Evolutionary conservation across 1,140 invertebrate species (phyloP).

Genomic region (Bicyclus anynana): DNA sequence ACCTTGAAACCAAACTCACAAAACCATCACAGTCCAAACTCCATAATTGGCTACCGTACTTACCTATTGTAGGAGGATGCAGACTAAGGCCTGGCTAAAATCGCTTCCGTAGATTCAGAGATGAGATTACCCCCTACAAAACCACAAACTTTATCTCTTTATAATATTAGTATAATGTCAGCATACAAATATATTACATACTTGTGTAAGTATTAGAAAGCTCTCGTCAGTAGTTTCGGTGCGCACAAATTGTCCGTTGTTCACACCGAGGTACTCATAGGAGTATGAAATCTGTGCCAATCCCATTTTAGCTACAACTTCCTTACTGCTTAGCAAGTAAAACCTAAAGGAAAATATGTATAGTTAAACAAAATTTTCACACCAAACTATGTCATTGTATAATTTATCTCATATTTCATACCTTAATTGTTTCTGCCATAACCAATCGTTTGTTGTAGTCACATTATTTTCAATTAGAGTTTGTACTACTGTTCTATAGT

Average conservation of each 20-base stretch:
- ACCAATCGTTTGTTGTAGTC: conserved; percentile 86
- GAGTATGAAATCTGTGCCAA: conserved; percentile 96
- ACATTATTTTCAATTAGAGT: conserved; percentile 84
- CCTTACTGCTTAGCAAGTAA: conserved; percentile 77
- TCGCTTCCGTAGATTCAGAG: no score
- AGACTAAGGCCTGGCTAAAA: no score
- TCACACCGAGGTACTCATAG: conserved; percentile 97
- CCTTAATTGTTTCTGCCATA: conserved; percentile 97
- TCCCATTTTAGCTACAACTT: conserved; percentile 85
- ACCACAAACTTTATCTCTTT: no score
- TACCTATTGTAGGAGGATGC: no score
- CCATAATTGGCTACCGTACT: no score
- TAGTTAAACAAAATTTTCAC: no score
- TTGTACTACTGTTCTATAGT: conserved; percentile 91
- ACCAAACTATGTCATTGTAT: neutral
- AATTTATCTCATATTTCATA: conserved; percentile 63
- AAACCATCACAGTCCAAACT: no score
- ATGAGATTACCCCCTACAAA: no score
- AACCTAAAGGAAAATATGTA: conserved; percentile 65
- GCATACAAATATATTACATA: conserved; percentile 31
- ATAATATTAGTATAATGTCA: neutral
- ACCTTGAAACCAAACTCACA: no score
- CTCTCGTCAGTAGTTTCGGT: conserved; percentile 97
- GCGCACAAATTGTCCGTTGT: conserved; percentile 92
- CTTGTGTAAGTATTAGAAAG: conserved; percentile 96